These are phyloP conservation scores for Euphonia xanthogaster DNA, from an alignment of 2,797 vertebrate genomes.

Conservation along the genomic window DNA sequence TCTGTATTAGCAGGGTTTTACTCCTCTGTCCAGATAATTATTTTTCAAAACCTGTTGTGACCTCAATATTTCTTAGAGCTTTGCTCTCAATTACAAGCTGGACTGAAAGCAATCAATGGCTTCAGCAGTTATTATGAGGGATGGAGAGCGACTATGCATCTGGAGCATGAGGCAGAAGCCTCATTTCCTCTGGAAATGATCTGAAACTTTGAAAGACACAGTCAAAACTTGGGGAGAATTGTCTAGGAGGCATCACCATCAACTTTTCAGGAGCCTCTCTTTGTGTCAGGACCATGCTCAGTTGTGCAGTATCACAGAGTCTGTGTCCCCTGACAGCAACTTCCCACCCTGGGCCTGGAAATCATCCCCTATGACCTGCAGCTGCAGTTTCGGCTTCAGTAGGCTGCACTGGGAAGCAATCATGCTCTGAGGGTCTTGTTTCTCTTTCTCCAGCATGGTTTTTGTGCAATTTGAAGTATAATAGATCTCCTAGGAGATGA, in stretches of 20 bases:
- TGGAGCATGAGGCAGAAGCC: neutral
- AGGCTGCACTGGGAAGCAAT: neutral
- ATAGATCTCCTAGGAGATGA: neutral
- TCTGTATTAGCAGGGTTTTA: neutral
- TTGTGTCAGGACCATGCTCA: neutral
- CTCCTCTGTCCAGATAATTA: constrained; percentile 1
- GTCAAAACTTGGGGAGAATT: neutral
- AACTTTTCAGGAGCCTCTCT: neutral
- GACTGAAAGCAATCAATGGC: neutral
- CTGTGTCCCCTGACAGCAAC: neutral
- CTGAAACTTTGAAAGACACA: neutral
- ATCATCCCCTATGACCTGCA: neutral
- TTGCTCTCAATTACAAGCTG: constrained; percentile 43
- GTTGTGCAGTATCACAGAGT: neutral
- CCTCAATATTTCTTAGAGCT: constrained; percentile 32
- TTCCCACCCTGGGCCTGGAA: neutral
- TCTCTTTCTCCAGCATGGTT: neutral
- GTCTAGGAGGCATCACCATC: neutral
- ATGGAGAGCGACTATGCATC: neutral
- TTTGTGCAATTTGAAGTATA: neutral
- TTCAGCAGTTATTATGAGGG: constrained; percentile 17
- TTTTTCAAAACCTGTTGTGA: constrained; percentile 27
- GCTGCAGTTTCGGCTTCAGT: neutral
- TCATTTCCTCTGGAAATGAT: constrained; percentile 30
- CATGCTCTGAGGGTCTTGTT: neutral